phyloP scores from a whole-genome alignment of 2,113 vertebrate genomes.

The Sceloporus undulatus region DNA sequence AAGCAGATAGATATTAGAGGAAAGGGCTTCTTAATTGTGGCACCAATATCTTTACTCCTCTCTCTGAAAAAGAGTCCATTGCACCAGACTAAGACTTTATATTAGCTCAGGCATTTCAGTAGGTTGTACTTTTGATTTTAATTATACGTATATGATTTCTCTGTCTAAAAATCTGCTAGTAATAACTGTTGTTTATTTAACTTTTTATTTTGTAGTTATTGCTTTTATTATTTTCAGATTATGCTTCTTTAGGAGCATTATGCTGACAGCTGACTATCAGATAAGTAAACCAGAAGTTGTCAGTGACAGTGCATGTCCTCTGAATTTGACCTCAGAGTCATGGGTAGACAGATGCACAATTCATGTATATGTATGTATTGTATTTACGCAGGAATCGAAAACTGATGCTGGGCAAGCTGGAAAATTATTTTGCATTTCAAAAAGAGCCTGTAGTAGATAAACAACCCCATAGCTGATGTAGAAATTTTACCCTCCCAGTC shows the following conservation, averaged over 20 bases:
- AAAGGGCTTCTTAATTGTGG: background rate
- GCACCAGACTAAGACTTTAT: background rate
- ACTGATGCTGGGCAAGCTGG: background rate
- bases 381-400: background rate
- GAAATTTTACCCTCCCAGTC: slow-evolving; percentile 14
- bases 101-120: background rate
- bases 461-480: background rate
- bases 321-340: background rate
- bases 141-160: background rate
- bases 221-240: background rate
- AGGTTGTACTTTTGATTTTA: background rate
- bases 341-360: background rate
- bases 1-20: background rate
- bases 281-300: background rate
- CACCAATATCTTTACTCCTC: background rate
- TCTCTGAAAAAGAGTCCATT: background rate
- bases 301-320: background rate
- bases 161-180: background rate
- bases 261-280: background rate
- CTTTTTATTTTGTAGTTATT: background rate
- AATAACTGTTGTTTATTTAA: background rate
- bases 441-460: background rate
- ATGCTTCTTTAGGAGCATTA: background rate
- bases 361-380: background rate
- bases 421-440: background rate